Evolutionary conservation across 1,140 invertebrate genomes (phyloP).

Genomic region (Elysia chlorotica): DNA sequence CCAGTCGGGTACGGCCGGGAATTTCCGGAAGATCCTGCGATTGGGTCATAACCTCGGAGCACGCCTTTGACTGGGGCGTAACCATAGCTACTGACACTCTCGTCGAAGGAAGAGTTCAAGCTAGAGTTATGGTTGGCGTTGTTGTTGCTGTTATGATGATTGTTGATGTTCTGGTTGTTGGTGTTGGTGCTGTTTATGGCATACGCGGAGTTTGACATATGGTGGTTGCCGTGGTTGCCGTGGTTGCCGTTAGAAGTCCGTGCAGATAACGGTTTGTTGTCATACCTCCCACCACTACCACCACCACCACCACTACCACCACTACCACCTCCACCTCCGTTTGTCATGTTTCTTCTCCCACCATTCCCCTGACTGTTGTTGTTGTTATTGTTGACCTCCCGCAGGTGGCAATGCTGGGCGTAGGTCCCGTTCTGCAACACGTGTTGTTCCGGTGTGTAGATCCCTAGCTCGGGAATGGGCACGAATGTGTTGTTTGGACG

Average conservation of each 20-base stretch:
- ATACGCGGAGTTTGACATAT: no score
- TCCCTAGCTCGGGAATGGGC: constrained; percentile 17
- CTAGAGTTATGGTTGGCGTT: not conserved
- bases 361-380: no score
- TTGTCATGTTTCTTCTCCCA: no score
- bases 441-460: constrained; percentile 21
- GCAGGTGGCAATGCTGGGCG: constrained; percentile 15
- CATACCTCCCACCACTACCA: no score
- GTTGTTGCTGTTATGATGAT: not conserved
- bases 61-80: not conserved
- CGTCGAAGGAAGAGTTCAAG: constrained; percentile 18
- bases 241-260: not conserved
- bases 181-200: not conserved
- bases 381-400: constrained; percentile 12
- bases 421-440: constrained; percentile 22
- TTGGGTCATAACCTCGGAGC: not conserved
- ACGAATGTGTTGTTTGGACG: constrained; percentile 1
- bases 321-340: no score
- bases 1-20: not conserved
- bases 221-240: no score
- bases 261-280: not conserved
- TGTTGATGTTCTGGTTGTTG: not conserved
- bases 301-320: no score
- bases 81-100: constrained; percentile 5
- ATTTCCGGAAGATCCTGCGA: no score